phyloP scores from a whole-genome alignment of 2,113 vertebrate species.

The Athene noctua region DNA sequence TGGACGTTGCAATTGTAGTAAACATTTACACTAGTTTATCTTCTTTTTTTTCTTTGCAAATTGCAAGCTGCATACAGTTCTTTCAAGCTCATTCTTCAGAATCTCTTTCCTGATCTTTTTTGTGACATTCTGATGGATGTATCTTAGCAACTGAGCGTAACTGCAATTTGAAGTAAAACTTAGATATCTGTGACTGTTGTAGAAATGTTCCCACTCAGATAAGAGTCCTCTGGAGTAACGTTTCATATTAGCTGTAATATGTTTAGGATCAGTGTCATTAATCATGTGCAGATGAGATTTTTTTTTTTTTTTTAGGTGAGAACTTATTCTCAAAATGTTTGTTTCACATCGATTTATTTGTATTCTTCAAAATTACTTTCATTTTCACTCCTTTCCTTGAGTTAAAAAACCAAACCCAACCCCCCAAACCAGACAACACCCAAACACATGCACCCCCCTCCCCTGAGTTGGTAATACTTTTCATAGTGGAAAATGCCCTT shows the following conservation, averaged over 20 bases:
- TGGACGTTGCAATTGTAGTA: not conserved
- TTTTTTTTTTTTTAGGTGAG: not conserved
- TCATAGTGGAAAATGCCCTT: not conserved
- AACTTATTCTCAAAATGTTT: not conserved
- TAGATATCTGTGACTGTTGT: conserved; percentile 38
- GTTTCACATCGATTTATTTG: not conserved
- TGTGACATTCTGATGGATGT: conserved; percentile 34
- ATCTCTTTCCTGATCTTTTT: conserved; percentile 41
- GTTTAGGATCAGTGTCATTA: not conserved
- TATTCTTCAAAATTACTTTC: not conserved
- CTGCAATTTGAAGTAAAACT: conserved; percentile 56
- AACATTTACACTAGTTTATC: conserved; percentile 20
- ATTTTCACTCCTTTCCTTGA: not conserved
- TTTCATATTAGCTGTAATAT: conserved; percentile 32
- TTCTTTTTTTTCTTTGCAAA: not conserved
- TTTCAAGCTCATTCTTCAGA: conserved; percentile 24
- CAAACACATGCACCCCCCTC: not conserved
- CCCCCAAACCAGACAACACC: not conserved
- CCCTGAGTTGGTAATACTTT: not conserved
- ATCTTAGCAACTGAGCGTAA: conserved; percentile 55
- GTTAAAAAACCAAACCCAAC: not conserved
- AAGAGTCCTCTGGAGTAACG: conserved; percentile 31
- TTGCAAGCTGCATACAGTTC: not conserved
- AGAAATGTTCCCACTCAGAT: conserved; percentile 63
- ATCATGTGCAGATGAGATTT: not conserved